Evolutionary conservation across 1,140 invertebrate species (phyloP).

Genomic region (Euwallacea similis): DNA sequence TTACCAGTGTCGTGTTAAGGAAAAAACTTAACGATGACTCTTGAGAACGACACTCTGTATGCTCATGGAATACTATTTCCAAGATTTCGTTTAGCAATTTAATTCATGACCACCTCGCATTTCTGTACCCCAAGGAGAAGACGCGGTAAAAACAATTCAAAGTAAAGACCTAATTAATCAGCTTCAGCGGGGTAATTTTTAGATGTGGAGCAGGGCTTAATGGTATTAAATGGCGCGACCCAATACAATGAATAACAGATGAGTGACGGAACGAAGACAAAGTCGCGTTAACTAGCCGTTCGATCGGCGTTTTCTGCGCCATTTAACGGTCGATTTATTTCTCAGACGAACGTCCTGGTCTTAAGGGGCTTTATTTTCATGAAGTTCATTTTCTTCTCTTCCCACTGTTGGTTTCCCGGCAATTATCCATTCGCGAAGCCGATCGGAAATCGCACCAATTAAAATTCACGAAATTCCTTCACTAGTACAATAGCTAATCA

Average conservation of each 20-base stretch:
- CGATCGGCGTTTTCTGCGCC: slow-evolving; percentile 42
- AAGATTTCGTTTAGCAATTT: slow-evolving; percentile 15
- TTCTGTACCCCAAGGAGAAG: slow-evolving; percentile 14
- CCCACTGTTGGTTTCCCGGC: not conserved
- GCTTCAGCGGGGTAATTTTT: slow-evolving; percentile 37
- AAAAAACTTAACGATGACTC: too few species aligned
- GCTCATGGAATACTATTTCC: not conserved
- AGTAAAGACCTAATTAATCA: slow-evolving; percentile 42
- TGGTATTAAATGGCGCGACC: slow-evolving; percentile 45
- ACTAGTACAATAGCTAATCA: slow-evolving; percentile 10
- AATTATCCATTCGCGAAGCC: slow-evolving; percentile 3
- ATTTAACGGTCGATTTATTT: slow-evolving; percentile 45
- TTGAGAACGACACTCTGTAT: too few species aligned
- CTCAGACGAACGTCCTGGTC: slow-evolving; percentile 4
- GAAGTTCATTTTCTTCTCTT: slow-evolving; percentile 5
- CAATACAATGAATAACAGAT: slow-evolving; percentile 51
- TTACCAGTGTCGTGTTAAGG: too few species aligned
- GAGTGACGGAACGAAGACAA: slow-evolving; percentile 48
- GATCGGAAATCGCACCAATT: slow-evolving; percentile 6
- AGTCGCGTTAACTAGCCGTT: slow-evolving; percentile 44
- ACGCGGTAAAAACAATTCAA: slow-evolving; percentile 30
- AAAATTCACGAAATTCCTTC: slow-evolving; percentile 6
- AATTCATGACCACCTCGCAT: slow-evolving; percentile 18
- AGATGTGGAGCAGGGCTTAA: slow-evolving; percentile 39
- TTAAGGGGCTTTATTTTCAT: slow-evolving; percentile 8